Evolutionary conservation across 2,888 invertebrate species (phyloP), one percentile per base, ranked within the genome.

Genomic region (Esperia sulphurella): DNA sequence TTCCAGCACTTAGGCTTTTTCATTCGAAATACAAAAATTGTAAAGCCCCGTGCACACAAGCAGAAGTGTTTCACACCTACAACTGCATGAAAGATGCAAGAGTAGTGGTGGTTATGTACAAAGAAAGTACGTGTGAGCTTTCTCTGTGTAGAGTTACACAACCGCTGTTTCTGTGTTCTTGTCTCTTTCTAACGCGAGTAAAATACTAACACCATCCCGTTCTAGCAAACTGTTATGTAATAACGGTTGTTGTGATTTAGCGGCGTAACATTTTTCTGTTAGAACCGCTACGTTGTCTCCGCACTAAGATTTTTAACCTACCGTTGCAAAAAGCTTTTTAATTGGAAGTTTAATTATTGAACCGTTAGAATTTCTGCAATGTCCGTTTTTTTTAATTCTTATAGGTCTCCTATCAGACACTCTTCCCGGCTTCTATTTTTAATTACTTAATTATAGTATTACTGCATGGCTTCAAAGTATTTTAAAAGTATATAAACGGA

Each of bases 101-200:
- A 10, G 63, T 59, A 64, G 61, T 63, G 63, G 69, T 71, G 71
- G 71, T 72, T 59, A 58, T 65, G 58, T 68, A 71, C 65, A 75
- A 84, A 83, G 88, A 87, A 88, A 87, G 87, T 86, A 84, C 74
- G 76, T 79, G 75, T 73, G 58, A 81, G 86, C 88, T 87, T 87
- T 88, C 88, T 71, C 83, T 89, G 88, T 89, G 84, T 84, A 78
- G 71, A 58, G 75, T 86, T 87, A 87, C 84, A 88, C 87, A 88
- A 89, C 78, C 68, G 69, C 60, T 64, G 67, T 57, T 54, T 54
- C 54, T 65, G 60, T 59, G 59, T 54, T 50, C 41, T 59, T 59
- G 58, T 85, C 86, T 78, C 79, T 72, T 67, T 86, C 78, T 57
- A 60, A 54, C 79, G 47, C 55, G 52, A 53, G 52, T 57, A 63